Conservation (phyloP, 2,888 invertebrate species). For the Melanargia galathea region DNA sequence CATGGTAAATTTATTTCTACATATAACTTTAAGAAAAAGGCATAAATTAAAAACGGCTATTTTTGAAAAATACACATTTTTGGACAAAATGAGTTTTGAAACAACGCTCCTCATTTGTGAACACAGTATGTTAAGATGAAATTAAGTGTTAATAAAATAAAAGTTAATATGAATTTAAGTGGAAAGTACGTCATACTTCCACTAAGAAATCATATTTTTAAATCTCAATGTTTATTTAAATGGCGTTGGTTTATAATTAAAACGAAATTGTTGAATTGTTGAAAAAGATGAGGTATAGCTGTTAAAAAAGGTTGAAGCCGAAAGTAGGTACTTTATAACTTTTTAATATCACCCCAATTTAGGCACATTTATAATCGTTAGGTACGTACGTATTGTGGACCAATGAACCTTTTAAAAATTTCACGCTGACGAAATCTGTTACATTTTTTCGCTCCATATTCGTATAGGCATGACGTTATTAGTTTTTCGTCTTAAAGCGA, state of each 20-base stretch:
- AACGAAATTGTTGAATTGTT: neutral
- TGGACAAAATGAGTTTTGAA: too few relatives aligned
- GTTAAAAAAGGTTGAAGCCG: neutral
- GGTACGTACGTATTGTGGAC: conserved; percentile 1
- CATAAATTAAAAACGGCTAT: too few relatives aligned
- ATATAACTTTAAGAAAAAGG: too few relatives aligned
- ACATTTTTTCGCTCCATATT: conserved; percentile 41
- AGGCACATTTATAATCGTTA: conserved; percentile 8
- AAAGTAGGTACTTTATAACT: neutral
- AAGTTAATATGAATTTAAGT: too few relatives aligned
- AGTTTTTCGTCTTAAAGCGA: conserved; percentile 73
- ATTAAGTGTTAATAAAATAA: too few relatives aligned
- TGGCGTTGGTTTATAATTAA: neutral
- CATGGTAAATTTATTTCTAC: too few relatives aligned
- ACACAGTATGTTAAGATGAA: too few relatives aligned
- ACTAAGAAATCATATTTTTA: too few relatives aligned
- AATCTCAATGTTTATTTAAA: too few relatives aligned
- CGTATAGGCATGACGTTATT: conserved; percentile 64
- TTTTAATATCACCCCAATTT: neutral
- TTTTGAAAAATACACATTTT: too few relatives aligned
- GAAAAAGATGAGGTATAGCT: neutral
- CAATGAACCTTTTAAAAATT: conserved; percentile 36
- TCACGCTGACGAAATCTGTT: conserved; percentile 38
- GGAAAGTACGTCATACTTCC: too few relatives aligned
- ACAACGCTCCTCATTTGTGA: too few relatives aligned